These are phyloP conservation scores for Danaus melanippus DNA, from an alignment of 1,140 invertebrate species.

Conservation along the genomic window DNA sequence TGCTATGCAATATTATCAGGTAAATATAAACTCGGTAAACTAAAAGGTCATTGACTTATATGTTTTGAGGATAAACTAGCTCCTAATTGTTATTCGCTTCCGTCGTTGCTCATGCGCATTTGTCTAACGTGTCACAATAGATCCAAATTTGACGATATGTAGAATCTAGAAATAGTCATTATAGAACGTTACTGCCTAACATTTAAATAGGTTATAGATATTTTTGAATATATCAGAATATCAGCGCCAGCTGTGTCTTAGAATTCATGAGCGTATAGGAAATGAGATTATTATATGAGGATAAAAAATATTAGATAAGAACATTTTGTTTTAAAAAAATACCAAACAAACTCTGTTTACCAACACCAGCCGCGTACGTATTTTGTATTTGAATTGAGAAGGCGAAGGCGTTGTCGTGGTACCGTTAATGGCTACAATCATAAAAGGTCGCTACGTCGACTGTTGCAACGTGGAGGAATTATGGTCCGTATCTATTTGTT, in stretches of 20 bases:
- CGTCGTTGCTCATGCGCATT: conserved; percentile 24
- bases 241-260: too few relatives aligned
- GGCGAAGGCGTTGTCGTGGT: conserved; percentile 39
- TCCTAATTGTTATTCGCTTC: conserved; percentile 45
- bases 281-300: too few relatives aligned
- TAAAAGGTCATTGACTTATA: conserved; percentile 29
- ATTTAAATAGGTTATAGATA: too few relatives aligned
- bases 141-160: conserved; percentile 5
- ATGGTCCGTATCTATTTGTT: conserved; percentile 1
- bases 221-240: not conserved
- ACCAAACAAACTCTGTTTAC: conserved; percentile 28
- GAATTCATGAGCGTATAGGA: too few relatives aligned
- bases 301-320: not conserved
- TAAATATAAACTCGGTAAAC: too few relatives aligned
- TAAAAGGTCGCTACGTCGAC: conserved; percentile 32
- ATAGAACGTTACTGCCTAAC: too few relatives aligned
- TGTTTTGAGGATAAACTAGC: conserved; percentile 44
- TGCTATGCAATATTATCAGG: too few relatives aligned
- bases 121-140: conserved; percentile 17
- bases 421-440: conserved; percentile 58
- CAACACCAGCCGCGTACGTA: conserved; percentile 34
- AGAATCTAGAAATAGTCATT: conserved; percentile 5
- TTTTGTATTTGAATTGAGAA: conserved; percentile 44
- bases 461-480: conserved; percentile 1
- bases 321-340: conserved; percentile 13